These are phyloP conservation scores for Crepidodera aurea DNA, from an alignment of 2,888 invertebrate genomes.

Conservation along the genomic window DNA sequence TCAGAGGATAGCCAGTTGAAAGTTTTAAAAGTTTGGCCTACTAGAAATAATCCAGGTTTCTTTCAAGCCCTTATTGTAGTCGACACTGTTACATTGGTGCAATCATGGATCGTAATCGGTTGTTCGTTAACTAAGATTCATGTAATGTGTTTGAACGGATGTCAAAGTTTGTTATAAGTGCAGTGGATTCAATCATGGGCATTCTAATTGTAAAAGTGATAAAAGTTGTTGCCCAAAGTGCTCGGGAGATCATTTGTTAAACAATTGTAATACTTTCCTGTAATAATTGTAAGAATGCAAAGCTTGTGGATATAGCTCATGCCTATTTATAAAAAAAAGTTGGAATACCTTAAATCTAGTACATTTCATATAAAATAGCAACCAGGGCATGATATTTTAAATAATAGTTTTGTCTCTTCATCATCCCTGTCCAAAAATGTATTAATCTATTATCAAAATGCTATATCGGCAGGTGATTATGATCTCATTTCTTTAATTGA, in stretches of 20 bases:
- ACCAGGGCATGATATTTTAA: background rate
- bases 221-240: slow-evolving; percentile 4
- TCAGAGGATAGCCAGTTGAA: background rate
- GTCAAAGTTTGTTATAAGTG: slow-evolving; percentile 1
- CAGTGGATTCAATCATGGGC: slow-evolving; percentile 13
- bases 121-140: slow-evolving; percentile 17
- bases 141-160: slow-evolving; percentile 10
- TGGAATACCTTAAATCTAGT: background rate
- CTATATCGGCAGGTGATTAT: no score
- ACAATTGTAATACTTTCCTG: slow-evolving; percentile 2
- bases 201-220: background rate
- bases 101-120: background rate
- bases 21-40: slow-evolving; percentile 13
- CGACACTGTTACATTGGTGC: slow-evolving; percentile 1
- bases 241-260: background rate
- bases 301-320: background rate
- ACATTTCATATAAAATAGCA: slow-evolving; percentile 4
- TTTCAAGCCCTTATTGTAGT: slow-evolving; percentile 13
- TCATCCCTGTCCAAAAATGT: background rate
- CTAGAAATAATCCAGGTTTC: no score
- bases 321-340: slow-evolving; percentile 1
- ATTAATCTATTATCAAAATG: background rate
- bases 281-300: slow-evolving; percentile 13
- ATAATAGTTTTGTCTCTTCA: background rate
- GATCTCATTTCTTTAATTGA: no score